Evolutionary conservation across 2,888 invertebrate species (phyloP).

Genomic region (Notodonta ziczac): DNA sequence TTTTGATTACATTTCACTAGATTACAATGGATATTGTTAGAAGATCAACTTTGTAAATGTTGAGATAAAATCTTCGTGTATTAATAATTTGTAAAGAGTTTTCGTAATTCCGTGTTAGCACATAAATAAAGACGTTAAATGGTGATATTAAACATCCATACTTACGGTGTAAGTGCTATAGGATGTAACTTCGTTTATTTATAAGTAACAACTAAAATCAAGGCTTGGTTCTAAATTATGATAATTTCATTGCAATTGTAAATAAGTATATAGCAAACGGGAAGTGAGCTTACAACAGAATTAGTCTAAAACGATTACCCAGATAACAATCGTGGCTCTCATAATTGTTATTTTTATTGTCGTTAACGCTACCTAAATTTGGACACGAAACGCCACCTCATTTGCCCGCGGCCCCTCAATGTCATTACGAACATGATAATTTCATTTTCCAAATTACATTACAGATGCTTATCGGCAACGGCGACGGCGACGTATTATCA

Average conservation of each 20-base stretch:
- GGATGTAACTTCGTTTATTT: conserved; percentile 41
- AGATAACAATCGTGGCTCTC: conserved; percentile 62
- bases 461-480: conserved; percentile 57
- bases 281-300: conserved; percentile 51
- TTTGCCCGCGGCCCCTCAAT: conserved; percentile 57
- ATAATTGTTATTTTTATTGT: conserved; percentile 68
- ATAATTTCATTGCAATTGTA: conserved; percentile 53
- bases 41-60: conserved; percentile 22
- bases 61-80: conserved; percentile 10
- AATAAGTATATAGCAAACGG: conserved; percentile 61
- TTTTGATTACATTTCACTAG: conserved; percentile 16
- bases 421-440: conserved; percentile 66
- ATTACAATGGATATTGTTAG: conserved; percentile 33
- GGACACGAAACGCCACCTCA: conserved; percentile 61
- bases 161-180: conserved; percentile 32
- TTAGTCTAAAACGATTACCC: conserved; percentile 69
- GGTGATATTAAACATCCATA: conserved; percentile 23
- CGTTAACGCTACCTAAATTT: conserved; percentile 61
- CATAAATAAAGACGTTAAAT: conserved; percentile 22
- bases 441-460: conserved; percentile 70
- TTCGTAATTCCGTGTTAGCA: conserved; percentile 28
- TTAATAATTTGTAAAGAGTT: conserved; percentile 19
- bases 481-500: conserved; percentile 43
- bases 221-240: conserved; percentile 33
- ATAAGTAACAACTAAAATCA: conserved; percentile 40